Conservation (phyloP, 1,140 invertebrate genomes). For the Anoplophora glabripennis region DNA sequence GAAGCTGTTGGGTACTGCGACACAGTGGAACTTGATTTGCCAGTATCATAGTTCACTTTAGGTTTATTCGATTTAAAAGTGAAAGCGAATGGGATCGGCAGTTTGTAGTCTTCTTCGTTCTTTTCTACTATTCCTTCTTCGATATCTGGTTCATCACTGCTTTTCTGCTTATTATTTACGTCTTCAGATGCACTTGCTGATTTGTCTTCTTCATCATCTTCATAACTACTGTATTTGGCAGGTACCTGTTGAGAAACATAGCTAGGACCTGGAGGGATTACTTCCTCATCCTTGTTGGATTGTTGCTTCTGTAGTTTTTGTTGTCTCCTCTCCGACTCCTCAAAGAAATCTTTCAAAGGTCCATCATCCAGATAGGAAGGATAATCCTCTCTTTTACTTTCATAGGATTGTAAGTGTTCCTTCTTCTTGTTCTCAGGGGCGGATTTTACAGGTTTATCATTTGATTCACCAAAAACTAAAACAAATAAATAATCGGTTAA, state of each 20-base stretch:
- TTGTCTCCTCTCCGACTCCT: slow-evolving; percentile 5
- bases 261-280: slow-evolving; percentile 9
- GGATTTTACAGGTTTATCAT: slow-evolving; percentile 1
- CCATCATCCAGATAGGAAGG: neutral
- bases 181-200: slow-evolving; percentile 7
- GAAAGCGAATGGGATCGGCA: neutral
- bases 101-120: slow-evolving; percentile 8
- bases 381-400: neutral
- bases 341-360: slow-evolving; percentile 7
- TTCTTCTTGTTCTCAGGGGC: neutral
- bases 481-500: neutral
- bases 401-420: too few relatives aligned
- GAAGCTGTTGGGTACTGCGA: slow-evolving; percentile 29
- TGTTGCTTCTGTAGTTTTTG: neutral
- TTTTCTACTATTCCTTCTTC: neutral
- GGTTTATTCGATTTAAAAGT: neutral
- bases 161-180: slow-evolving; percentile 7
- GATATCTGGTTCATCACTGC: neutral
- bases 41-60: slow-evolving; percentile 29
- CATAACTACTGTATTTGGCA: neutral
- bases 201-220: slow-evolving; percentile 1
- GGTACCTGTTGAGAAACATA: slow-evolving; percentile 13
- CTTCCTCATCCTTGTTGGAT: neutral
- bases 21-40: slow-evolving; percentile 35
- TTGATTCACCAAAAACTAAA: slow-evolving; percentile 2